Evolutionary conservation across 2,888 invertebrate species (phyloP).

Genomic region (Drosophila hawaiiensis): DNA sequence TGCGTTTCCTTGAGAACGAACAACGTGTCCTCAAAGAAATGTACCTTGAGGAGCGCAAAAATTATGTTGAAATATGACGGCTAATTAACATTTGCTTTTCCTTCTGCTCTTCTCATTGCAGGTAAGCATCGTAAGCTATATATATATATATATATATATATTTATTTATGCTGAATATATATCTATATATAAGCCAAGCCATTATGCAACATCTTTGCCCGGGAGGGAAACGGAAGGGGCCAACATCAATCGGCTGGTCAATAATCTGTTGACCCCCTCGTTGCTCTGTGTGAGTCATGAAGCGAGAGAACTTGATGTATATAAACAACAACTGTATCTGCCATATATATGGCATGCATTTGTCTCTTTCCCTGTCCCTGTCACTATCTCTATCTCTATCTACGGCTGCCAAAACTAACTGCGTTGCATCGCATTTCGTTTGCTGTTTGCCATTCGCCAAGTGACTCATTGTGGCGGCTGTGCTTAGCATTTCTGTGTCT

Average conservation of each 20-base stretch:
- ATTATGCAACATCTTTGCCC: slow-evolving; percentile 19
- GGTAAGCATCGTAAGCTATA: slow-evolving; percentile 30
- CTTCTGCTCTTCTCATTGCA: slow-evolving; percentile 30
- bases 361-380: background rate
- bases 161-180: background rate
- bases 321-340: slow-evolving; percentile 26
- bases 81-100: slow-evolving; percentile 17
- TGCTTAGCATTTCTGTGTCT: slow-evolving; percentile 33
- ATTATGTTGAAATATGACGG: slow-evolving; percentile 3
- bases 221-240: background rate
- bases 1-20: background rate
- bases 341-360: slow-evolving; percentile 11
- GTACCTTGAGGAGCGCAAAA: background rate
- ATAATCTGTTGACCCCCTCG: slow-evolving; percentile 16
- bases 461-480: slow-evolving; percentile 43
- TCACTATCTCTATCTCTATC: slow-evolving; percentile 21
- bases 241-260: slow-evolving; percentile 26
- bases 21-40: background rate
- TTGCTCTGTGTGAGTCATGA: slow-evolving; percentile 38
- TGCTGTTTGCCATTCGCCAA: slow-evolving; percentile 36
- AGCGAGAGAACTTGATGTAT: slow-evolving; percentile 23
- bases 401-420: slow-evolving; percentile 52
- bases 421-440: slow-evolving; percentile 42
- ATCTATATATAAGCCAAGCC: background rate
- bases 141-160: background rate